Conservation (phyloP, 2,888 invertebrate species). For the Corythucha ciliata region DNA sequence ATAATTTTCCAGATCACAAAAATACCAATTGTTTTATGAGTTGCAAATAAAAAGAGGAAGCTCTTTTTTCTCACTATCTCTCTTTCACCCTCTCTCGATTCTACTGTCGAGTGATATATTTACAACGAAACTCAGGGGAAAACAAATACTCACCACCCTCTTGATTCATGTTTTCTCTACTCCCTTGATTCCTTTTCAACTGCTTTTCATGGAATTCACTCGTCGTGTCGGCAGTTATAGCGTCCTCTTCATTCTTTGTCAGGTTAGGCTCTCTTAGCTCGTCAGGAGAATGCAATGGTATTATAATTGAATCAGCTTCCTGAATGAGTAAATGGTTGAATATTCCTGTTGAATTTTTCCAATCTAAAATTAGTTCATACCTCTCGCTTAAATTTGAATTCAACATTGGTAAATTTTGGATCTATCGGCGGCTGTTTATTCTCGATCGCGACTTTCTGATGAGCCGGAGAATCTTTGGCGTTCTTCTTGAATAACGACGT, state of each 20-base stretch:
- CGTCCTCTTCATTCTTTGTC: constrained; percentile 23
- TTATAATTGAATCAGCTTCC: constrained; percentile 50
- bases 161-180: neutral
- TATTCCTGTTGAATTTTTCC: neutral
- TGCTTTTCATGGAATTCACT: too few species aligned
- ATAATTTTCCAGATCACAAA: too few species aligned
- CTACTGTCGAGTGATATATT: too few species aligned
- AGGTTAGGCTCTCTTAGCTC: constrained; percentile 28
- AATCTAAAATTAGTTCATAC: constrained; percentile 19
- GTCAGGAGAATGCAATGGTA: constrained; percentile 56
- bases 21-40: too few species aligned
- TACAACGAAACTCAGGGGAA: neutral
- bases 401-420: constrained; percentile 44
- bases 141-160: constrained; percentile 10
- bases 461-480: constrained; percentile 31
- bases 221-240: constrained; percentile 13
- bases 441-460: constrained; percentile 28
- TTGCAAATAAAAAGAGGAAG: too few species aligned
- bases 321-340: neutral
- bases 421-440: constrained; percentile 40
- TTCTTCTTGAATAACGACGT: constrained; percentile 37
- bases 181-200: neutral
- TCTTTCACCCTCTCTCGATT: too few species aligned
- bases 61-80: too few species aligned
- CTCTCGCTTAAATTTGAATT: constrained; percentile 41